Evolutionary conservation across 1,140 invertebrate genomes (phyloP).

Genomic region (Eufriesea mexicana): DNA sequence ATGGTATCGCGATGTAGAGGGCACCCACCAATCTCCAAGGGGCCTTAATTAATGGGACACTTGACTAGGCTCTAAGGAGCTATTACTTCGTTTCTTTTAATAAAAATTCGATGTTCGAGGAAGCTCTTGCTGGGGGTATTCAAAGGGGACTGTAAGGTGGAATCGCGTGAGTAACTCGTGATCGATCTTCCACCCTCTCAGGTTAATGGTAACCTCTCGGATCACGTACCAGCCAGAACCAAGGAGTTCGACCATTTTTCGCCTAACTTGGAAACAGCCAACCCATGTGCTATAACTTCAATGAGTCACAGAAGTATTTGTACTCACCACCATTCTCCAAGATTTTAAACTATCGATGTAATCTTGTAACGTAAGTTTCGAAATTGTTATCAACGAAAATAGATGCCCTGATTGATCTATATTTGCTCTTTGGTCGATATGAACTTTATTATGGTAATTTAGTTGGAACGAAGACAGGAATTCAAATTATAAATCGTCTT

Average conservation of each 20-base stretch:
- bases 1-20: neutral
- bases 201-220: neutral
- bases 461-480: no score
- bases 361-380: no score
- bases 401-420: no score
- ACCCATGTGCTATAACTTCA: neutral
- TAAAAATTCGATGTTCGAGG: neutral
- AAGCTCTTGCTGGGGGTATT: neutral
- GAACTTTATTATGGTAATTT: no score
- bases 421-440: no score
- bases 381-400: no score
- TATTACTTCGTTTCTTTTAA: neutral
- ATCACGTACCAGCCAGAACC: neutral
- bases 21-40: neutral
- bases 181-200: conserved; percentile 6
- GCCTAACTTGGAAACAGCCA: no score
- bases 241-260: conserved; percentile 2
- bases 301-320: no score
- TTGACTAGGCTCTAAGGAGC: no score
- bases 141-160: neutral
- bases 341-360: no score
- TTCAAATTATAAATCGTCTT: no score
- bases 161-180: conserved; percentile 17
- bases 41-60: conserved; percentile 18
- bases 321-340: no score